phyloP scores from a whole-genome alignment of 2,797 vertebrate genomes.

The Okamejei kenojei region DNA sequence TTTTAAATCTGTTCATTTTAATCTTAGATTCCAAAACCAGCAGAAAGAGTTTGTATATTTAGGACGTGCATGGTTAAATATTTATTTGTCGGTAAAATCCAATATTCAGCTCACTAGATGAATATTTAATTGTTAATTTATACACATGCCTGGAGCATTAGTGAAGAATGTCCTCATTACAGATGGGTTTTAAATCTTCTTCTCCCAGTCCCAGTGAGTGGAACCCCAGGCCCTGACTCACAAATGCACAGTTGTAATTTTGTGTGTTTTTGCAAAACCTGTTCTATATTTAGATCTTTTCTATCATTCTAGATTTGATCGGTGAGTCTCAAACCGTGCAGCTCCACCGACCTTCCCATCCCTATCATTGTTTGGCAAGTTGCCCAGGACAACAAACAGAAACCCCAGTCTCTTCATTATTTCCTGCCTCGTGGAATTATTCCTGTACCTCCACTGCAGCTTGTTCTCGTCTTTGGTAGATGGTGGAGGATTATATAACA shows the following conservation, averaged over 20 bases:
- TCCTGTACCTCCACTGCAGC: neutral
- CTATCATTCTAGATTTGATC: neutral
- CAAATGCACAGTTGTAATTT: neutral
- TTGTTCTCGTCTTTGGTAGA: neutral
- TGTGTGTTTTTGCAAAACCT: neutral
- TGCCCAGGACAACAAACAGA: neutral
- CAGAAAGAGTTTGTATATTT: neutral
- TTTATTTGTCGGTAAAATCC: neutral
- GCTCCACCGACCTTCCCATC: neutral
- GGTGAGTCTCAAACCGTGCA: neutral
- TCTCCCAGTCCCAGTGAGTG: neutral
- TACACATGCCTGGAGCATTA: neutral
- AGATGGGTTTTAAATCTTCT: neutral
- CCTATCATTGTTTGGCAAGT: neutral
- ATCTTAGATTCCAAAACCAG: no score
- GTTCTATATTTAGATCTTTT: neutral
- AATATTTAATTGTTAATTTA: conserved; percentile 5
- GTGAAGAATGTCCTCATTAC: neutral
- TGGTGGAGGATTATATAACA: neutral
- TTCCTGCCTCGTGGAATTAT: neutral
- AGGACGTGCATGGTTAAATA: neutral
- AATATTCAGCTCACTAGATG: neutral
- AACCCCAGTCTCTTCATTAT: neutral
- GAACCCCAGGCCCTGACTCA: neutral
- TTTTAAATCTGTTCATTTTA: no score